Evolutionary conservation across 2,113 vertebrate species (phyloP).

Genomic region (Felis chaus): DNA sequence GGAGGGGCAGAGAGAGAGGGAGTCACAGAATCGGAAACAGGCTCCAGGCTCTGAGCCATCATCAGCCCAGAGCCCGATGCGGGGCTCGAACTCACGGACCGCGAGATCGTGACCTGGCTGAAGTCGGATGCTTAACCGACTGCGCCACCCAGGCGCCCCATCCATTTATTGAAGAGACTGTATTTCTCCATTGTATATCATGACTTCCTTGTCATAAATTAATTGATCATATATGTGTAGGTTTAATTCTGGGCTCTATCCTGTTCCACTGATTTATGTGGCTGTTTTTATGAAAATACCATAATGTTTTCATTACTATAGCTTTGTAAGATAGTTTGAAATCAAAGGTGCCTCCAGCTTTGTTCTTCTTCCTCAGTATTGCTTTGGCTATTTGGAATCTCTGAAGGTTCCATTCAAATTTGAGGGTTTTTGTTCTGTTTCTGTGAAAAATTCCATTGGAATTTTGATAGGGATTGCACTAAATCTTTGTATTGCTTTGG

Average conservation of each 20-base stretch:
- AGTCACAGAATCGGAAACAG: too few relatives aligned
- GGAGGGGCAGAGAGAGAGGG: too few relatives aligned
- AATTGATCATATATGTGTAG: background rate
- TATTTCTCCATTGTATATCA: background rate
- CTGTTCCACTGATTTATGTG: background rate
- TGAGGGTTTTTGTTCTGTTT: background rate
- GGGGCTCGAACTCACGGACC: too few relatives aligned
- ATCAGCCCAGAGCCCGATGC: too few relatives aligned
- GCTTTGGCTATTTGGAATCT: background rate
- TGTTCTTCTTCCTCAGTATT: background rate
- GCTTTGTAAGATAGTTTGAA: background rate
- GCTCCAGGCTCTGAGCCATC: too few relatives aligned
- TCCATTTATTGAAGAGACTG: background rate
- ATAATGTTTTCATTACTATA: background rate
- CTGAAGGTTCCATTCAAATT: background rate
- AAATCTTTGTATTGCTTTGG: background rate
- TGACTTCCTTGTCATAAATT: background rate
- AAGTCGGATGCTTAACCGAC: too few relatives aligned
- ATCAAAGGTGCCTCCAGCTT: background rate
- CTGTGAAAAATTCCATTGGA: background rate
- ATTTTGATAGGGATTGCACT: background rate
- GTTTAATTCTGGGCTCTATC: background rate
- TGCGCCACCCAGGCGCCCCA: too few relatives aligned
- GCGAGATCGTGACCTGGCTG: too few relatives aligned
- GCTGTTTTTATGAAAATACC: background rate